phyloP scores from a whole-genome alignment of 2,113 vertebrate species.

The Ahaetulla prasina region DNA sequence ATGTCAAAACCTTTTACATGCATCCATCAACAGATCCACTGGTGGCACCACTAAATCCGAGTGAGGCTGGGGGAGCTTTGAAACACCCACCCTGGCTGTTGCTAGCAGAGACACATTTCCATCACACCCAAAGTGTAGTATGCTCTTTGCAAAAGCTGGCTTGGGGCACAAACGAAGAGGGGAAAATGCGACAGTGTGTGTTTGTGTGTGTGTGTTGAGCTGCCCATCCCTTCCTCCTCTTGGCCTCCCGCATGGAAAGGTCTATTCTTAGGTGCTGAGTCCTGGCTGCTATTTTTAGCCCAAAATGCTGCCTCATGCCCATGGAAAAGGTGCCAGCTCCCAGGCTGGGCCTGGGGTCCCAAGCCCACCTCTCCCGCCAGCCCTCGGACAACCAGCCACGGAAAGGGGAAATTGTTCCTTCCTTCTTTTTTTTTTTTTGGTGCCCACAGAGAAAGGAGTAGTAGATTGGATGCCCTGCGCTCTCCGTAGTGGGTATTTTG shows the following conservation, averaged over 20 bases:
- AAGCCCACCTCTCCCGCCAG: background rate
- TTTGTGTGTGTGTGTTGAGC: background rate
- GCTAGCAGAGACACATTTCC: background rate
- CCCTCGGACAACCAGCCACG: background rate
- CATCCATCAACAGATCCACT: background rate
- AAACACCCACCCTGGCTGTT: background rate
- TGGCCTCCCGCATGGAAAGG: background rate
- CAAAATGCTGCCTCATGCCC: conserved; percentile 67
- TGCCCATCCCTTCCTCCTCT: background rate
- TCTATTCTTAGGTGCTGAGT: conserved; percentile 47
- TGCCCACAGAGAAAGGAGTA: background rate
- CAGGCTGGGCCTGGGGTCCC: conserved; percentile 43
- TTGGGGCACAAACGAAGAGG: background rate
- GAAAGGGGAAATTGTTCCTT: background rate
- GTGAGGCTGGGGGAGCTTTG: background rate
- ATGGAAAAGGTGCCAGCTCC: conserved; percentile 49
- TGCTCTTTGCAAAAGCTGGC: background rate
- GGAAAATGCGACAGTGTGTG: background rate
- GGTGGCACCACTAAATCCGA: background rate
- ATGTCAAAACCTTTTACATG: background rate
- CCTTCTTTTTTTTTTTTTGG: background rate
- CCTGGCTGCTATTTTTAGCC: conserved; percentile 61
- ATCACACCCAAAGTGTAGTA: background rate
- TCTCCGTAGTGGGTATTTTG: background rate
- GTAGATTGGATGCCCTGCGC: background rate